phyloP scores from a whole-genome alignment of 2,888 invertebrate genomes.

The Rhogogaster chlorosoma region DNA sequence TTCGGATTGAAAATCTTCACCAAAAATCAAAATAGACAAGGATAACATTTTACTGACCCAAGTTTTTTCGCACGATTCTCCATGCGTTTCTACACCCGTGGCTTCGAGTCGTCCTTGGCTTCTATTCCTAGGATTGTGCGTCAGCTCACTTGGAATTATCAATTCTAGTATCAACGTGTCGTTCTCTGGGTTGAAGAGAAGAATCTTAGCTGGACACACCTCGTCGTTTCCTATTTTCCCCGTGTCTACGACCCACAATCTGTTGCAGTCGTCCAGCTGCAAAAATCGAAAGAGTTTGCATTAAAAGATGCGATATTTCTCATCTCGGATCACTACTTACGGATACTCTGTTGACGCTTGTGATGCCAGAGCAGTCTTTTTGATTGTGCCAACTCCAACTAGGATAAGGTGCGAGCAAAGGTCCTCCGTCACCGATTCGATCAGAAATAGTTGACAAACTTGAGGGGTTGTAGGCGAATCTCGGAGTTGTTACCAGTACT shows the following conservation, averaged over 20 bases:
- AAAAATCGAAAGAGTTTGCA: constrained; percentile 63
- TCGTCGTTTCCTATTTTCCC: constrained; percentile 82
- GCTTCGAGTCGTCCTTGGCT: constrained; percentile 62
- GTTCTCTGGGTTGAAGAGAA: constrained; percentile 85
- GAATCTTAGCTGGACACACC: constrained; percentile 86
- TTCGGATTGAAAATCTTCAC: background rate
- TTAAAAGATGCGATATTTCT: background rate
- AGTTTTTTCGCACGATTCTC: background rate
- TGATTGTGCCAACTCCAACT: constrained; percentile 83
- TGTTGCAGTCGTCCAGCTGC: constrained; percentile 85
- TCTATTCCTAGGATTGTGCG: constrained; percentile 55
- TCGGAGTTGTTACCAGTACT: constrained; percentile 85
- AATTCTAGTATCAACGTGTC: constrained; percentile 67
- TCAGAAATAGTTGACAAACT: constrained; percentile 83
- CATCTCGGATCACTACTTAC: constrained; percentile 79
- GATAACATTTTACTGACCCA: background rate
- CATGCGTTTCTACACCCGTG: constrained; percentile 61
- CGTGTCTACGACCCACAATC: constrained; percentile 86
- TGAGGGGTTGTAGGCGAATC: constrained; percentile 83
- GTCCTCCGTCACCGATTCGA: constrained; percentile 74
- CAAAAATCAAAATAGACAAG: background rate
- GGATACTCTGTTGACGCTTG: constrained; percentile 86
- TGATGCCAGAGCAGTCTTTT: constrained; percentile 83
- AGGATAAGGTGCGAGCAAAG: constrained; percentile 82
- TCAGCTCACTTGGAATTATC: constrained; percentile 59